phyloP scores from a whole-genome alignment of 1,140 invertebrate species.

The Neodiprion lecontei region DNA sequence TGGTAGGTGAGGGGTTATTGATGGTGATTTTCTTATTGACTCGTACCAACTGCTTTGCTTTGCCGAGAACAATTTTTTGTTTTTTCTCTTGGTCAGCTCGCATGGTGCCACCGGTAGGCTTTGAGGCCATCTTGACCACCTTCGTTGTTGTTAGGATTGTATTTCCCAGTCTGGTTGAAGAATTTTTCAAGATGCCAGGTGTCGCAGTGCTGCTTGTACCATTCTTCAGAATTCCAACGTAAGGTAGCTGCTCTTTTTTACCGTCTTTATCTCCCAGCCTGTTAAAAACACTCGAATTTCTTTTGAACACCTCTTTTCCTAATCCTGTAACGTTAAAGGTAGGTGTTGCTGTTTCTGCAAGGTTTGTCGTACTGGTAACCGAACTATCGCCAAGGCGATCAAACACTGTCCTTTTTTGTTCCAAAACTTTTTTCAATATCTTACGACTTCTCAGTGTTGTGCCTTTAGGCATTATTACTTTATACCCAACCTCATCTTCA shows the following conservation, averaged over 20 bases:
- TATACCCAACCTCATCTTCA: constrained; percentile 54
- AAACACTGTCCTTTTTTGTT: constrained; percentile 59
- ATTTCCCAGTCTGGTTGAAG: constrained; percentile 20
- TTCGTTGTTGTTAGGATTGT: constrained; percentile 39
- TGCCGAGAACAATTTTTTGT: constrained; percentile 40
- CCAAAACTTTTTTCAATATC: constrained; percentile 49
- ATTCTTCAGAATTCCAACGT: constrained; percentile 46
- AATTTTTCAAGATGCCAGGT: constrained; percentile 50
- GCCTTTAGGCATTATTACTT: constrained; percentile 57
- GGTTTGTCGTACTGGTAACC: constrained; percentile 57
- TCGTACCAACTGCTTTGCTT: constrained; percentile 41
- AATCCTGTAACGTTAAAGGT: constrained; percentile 57
- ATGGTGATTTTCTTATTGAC: constrained; percentile 41
- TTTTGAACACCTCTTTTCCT: constrained; percentile 50
- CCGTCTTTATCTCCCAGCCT: constrained; percentile 55
- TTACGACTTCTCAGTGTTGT: constrained; percentile 52
- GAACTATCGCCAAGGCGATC: constrained; percentile 59
- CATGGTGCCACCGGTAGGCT: constrained; percentile 50
- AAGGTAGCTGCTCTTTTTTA: constrained; percentile 40
- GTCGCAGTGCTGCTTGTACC: constrained; percentile 29
- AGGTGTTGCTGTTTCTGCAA: constrained; percentile 39
- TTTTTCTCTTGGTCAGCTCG: constrained; percentile 56
- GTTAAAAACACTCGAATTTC: constrained; percentile 54
- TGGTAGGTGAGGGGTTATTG: constrained; percentile 23
- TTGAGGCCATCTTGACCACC: constrained; percentile 30